Evolutionary conservation across 1,140 invertebrate genomes (phyloP), one percentile per base, ranked within the genome.

Genomic region (Microplitis mediator): DNA sequence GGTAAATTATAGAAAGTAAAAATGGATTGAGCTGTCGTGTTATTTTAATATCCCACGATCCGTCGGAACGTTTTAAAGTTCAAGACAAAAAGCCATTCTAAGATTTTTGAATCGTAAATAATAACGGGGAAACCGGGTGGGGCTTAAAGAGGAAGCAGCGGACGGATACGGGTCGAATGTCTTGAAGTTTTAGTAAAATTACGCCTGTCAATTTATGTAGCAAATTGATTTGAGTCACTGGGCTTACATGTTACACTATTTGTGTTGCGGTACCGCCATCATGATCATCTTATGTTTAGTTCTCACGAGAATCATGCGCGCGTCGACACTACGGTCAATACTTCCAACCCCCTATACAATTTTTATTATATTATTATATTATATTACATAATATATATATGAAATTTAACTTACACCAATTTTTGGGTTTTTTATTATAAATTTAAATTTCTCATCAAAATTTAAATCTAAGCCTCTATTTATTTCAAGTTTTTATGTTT

Each of bases 251-350:
- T 11, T 9, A 45, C 11, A 5, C 39, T 45, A 45, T 45, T 45
- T 45, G 11, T 5, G 11, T 45, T 45, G 39, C 64, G 69, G 63
- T 36, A 75, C 45, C 79, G 81, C 81, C 82, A 82, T 82, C 75
- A 77, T 84, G 56, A 51, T 67, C 39, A 54, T 76, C 63, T 51
- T 3, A n/a, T 6, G 39, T 45, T 45, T 34, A 50, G 69, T 58
- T 32, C 50, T 73, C 36, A 66, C 71, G 62, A 72, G 69, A 77
- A 73, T 69, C 70, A 58, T 83, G 83, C 82, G 83, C 82, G 80
- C 82, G 83, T 80, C 81, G 80, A 71, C 71, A 65, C 71, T 62
- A 69, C 76, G 83, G 80, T 84, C 83, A 80, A 84, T 84, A 84
- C 77, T 80, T 23, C 69, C 54, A 56, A 62, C 60, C 23, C 61